Evolutionary conservation across 2,888 invertebrate species (phyloP).

Genomic region (Leptarthrus brevirostris): DNA sequence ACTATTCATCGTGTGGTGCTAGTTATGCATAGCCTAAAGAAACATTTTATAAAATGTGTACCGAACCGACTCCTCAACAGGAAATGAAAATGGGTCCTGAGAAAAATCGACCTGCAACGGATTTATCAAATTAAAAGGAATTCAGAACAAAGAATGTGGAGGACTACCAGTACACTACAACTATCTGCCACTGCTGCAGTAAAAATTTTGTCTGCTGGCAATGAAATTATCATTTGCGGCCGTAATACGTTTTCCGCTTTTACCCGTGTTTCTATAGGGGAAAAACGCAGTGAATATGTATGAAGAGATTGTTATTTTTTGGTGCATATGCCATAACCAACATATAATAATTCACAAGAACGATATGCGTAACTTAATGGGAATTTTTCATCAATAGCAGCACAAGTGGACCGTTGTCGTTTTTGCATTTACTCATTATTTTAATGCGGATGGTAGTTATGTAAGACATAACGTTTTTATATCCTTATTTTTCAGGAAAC

Average conservation of each 20-base stretch:
- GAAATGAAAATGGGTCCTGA: constrained; percentile 13
- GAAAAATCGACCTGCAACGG: constrained; percentile 41
- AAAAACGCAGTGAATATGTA: too few species aligned
- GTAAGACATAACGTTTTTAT: too few species aligned
- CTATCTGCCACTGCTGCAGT: constrained; percentile 21
- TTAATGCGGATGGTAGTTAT: too few species aligned
- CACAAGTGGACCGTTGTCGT: too few species aligned
- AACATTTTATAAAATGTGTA: not conserved
- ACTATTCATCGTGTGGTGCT: not conserved
- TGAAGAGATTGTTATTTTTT: too few species aligned
- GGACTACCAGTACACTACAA: not conserved
- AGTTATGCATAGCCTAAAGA: not conserved
- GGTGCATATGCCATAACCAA: too few species aligned
- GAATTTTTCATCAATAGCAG: too few species aligned
- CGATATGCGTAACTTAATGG: too few species aligned
- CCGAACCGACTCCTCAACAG: constrained; percentile 18
- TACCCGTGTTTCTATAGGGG: too few species aligned
- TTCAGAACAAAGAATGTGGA: constrained; percentile 17
- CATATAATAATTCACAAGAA: too few species aligned
- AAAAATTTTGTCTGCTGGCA: constrained; percentile 25
- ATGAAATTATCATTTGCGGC: constrained; percentile 27
- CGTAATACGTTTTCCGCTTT: not conserved
- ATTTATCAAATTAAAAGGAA: constrained; percentile 48
- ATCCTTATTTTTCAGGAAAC: too few species aligned
- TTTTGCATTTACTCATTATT: too few species aligned